A percentile compares a stretch with the other conserved stretches of the same genome.
Evolutionary conservation across 2,797 vertebrate species (phyloP).

Genomic region (Furcifer pardalis): DNA sequence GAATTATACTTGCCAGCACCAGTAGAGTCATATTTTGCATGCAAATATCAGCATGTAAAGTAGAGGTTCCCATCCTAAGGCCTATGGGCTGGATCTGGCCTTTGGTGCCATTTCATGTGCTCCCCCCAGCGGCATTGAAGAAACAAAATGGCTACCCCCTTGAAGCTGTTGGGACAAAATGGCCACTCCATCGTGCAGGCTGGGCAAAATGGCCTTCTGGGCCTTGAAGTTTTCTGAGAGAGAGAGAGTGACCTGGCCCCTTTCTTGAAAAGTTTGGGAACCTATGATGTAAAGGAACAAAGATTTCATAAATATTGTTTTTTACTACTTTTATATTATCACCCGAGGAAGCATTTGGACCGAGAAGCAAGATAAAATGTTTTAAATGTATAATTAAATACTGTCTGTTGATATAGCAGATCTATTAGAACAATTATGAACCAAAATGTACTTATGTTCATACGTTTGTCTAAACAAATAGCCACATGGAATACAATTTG

Average conservation of each 20-base stretch:
- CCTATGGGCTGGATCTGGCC: too few relatives aligned
- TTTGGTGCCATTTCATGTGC: too few relatives aligned
- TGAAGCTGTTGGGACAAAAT: too few relatives aligned
- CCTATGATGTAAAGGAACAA: neutral
- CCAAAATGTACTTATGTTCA: neutral
- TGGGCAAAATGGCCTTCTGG: too few relatives aligned
- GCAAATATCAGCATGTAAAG: neutral
- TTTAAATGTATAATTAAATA: too few relatives aligned
- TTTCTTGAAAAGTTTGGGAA: too few relatives aligned
- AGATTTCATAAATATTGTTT: neutral
- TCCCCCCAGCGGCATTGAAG: too few relatives aligned
- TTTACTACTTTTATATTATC: neutral
- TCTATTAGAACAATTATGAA: neutral
- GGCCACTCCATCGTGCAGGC: too few relatives aligned
- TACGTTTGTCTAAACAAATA: neutral
- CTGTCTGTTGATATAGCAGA: neutral
- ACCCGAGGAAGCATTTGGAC: neutral
- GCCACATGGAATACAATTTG: neutral
- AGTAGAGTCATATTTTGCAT: neutral
- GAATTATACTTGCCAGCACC: neutral
- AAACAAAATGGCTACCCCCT: too few relatives aligned
- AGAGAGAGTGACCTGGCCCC: too few relatives aligned
- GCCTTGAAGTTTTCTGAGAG: too few relatives aligned
- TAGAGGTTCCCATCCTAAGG: too few relatives aligned
- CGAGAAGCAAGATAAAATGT: neutral